A percentile compares a stretch with the other conserved stretches of the same genome.
phyloP scores from a whole-genome alignment of 2,797 vertebrate species.

The Vipera ursinii region DNA sequence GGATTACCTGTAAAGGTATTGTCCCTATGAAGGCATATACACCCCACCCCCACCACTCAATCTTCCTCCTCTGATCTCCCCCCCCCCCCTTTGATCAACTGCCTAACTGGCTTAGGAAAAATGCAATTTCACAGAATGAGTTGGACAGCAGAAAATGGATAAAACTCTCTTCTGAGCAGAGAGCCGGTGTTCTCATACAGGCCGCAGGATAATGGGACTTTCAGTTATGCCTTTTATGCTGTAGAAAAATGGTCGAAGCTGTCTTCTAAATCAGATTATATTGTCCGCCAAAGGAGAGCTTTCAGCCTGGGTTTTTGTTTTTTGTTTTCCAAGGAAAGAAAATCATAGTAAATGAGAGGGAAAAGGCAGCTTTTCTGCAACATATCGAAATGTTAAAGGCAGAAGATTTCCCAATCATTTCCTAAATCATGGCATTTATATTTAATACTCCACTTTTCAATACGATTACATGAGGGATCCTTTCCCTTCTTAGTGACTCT shows the following conservation, averaged over 20 bases:
- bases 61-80: background rate
- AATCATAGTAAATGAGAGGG: background rate
- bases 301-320: background rate
- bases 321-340: background rate
- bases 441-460: background rate
- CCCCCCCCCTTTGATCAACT: background rate
- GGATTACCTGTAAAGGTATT: background rate
- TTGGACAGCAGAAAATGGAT: background rate
- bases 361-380: background rate
- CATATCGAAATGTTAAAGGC: background rate
- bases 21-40: background rate
- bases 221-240: background rate
- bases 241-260: background rate
- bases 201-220: background rate
- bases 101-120: background rate
- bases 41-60: background rate
- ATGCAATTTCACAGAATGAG: background rate
- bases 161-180: background rate
- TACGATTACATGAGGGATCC: background rate
- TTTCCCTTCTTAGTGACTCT: background rate
- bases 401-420: background rate
- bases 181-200: background rate
- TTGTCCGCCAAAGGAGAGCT: background rate
- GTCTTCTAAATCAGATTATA: background rate
- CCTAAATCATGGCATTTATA: background rate